Evolutionary conservation across 30 jellyfish, hydroid and myxozoan genomes (phyloP).

Genomic region (Hydra vulgaris): DNA sequence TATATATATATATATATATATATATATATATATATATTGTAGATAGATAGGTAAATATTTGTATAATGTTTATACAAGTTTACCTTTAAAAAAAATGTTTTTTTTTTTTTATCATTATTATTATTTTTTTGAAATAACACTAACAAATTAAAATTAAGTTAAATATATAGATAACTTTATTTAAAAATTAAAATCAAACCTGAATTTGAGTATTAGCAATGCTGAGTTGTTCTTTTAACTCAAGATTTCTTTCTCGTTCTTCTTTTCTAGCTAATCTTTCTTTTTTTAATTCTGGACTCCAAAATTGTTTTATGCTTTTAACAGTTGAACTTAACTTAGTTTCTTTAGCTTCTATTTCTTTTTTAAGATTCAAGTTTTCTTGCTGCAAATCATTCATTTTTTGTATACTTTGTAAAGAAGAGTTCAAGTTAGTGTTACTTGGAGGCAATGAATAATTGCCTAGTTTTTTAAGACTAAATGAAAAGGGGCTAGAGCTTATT

Average conservation of each 20-base stretch:
- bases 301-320: conserved; percentile 81
- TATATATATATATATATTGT: no score
- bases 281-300: conserved; percentile 95
- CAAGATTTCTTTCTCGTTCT: conserved; percentile 45
- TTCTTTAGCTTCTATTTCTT: conserved; percentile 68
- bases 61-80: no score
- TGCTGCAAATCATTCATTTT: conserved; percentile 49
- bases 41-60: no score
- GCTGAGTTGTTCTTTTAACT: conserved; percentile 40
- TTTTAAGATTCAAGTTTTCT: conserved; percentile 42
- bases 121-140: no score
- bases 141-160: neutral
- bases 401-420: no score
- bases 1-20: no score
- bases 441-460: no score
- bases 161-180: neutral
- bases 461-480: no score
- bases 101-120: no score
- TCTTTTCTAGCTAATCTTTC: conserved; percentile 80
- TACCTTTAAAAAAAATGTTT: no score
- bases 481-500: no score
- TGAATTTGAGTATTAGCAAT: conserved; percentile 39
- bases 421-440: no score
- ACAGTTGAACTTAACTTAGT: conserved; percentile 79
- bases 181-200: conserved; percentile 28